phyloP scores from a whole-genome alignment of 2,113 vertebrate species.

The Pseudopipra pipra region DNA sequence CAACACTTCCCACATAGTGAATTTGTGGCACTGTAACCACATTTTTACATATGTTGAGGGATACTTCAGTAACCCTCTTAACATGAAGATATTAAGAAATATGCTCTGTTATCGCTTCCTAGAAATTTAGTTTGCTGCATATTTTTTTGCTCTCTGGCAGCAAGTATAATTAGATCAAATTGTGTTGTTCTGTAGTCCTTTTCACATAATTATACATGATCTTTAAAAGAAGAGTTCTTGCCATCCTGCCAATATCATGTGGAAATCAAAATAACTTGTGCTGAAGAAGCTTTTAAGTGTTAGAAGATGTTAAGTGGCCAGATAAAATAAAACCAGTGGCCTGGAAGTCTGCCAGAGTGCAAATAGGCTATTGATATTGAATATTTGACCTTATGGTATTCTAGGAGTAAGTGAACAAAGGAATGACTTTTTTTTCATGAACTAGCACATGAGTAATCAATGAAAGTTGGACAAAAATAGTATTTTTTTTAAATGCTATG shows the following conservation, averaged over 20 bases:
- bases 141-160: neutral
- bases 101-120: neutral
- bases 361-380: neutral
- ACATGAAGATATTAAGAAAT: constrained; percentile 34
- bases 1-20: constrained; percentile 53
- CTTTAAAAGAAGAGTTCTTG: neutral
- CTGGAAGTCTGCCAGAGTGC: neutral
- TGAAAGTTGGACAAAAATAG: neutral
- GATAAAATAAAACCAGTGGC: neutral
- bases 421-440: neutral
- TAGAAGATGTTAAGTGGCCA: neutral
- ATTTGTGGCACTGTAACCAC: constrained; percentile 53
- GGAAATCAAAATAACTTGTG: neutral
- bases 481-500: neutral
- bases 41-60: constrained; percentile 57
- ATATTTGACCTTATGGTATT: neutral
- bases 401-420: neutral
- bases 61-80: constrained; percentile 42
- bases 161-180: neutral
- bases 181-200: neutral
- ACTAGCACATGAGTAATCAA: neutral
- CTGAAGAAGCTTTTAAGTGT: neutral
- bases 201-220: neutral
- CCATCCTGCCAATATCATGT: neutral
- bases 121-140: neutral